Conservation (phyloP, 2,888 invertebrate species). For the Pelosia muscerda region DNA sequence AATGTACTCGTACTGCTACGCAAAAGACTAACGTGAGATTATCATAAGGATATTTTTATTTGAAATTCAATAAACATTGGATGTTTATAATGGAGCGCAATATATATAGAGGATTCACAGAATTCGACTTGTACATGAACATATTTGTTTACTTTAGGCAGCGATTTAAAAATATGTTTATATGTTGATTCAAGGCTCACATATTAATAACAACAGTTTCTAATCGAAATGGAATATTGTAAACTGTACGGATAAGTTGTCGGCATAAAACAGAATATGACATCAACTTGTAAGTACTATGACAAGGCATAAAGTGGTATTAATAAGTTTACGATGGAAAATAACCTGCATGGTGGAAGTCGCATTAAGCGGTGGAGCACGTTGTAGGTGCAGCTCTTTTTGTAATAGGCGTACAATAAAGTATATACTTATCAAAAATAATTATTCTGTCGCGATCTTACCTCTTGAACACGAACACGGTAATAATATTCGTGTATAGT, state of each 20-base stretch:
- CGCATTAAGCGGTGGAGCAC: too few relatives aligned
- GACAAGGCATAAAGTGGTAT: too few relatives aligned
- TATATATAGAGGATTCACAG: slow-evolving; percentile 11
- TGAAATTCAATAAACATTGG: slow-evolving; percentile 11
- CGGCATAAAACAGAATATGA: neutral
- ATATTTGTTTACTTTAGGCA: slow-evolving; percentile 1
- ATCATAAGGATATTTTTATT: slow-evolving; percentile 10
- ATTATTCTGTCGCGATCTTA: too few relatives aligned
- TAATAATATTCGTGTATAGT: too few relatives aligned
- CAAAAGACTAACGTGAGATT: slow-evolving; percentile 3
- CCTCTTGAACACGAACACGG: too few relatives aligned
- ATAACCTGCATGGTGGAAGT: too few relatives aligned
- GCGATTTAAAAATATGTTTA: slow-evolving; percentile 1
- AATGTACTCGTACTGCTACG: neutral
- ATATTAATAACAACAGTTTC: neutral
- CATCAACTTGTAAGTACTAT: too few relatives aligned
- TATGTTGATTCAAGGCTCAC: neutral
- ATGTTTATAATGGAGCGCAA: slow-evolving; percentile 14
- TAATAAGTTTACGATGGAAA: too few relatives aligned
- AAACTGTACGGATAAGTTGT: neutral
- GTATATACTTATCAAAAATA: too few relatives aligned
- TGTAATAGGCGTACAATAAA: too few relatives aligned
- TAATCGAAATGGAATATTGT: neutral
- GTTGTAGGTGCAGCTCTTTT: too few relatives aligned
- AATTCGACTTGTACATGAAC: neutral